Conservation (phyloP, 2,888 invertebrate species). For the Entomobrya proxima region DNA sequence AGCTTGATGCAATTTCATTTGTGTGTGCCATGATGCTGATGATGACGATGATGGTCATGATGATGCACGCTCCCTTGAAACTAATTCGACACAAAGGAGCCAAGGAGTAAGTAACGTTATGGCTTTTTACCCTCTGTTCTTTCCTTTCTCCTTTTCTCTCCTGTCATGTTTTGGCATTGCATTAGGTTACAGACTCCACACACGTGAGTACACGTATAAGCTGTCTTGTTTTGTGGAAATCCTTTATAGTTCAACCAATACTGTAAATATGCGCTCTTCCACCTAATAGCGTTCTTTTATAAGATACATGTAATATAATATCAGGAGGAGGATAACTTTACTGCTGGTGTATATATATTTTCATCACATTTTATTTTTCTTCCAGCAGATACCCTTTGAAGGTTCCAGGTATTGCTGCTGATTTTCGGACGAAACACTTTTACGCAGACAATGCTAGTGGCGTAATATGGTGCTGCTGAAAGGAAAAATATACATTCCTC, state of each 20-base stretch:
- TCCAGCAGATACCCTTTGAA: neutral
- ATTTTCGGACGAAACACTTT: neutral
- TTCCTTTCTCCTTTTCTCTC: neutral
- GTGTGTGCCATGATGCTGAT: neutral
- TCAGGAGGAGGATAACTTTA: neutral
- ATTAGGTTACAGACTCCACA: neutral
- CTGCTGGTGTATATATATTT: too few relatives aligned
- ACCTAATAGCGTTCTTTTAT: neutral
- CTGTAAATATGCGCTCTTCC: too few relatives aligned
- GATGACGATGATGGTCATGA: neutral
- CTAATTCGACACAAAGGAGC: conserved; percentile 31
- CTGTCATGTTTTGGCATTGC: conserved; percentile 13
- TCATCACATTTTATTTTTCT: neutral
- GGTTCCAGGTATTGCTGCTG: neutral
- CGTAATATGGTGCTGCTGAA: neutral
- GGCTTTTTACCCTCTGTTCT: conserved; percentile 5
- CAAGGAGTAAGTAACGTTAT: neutral
- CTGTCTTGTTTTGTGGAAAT: neutral
- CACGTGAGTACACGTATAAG: neutral
- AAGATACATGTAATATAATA: neutral
- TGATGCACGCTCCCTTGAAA: conserved; percentile 37
- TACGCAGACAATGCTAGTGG: neutral
- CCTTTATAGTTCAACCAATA: neutral
- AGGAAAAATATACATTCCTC: neutral
- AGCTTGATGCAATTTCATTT: conserved; percentile 19